These are phyloP conservation scores for Lamprologus sp. DNA, from an alignment of 2,113 vertebrate genomes.

Conservation along the genomic window DNA sequence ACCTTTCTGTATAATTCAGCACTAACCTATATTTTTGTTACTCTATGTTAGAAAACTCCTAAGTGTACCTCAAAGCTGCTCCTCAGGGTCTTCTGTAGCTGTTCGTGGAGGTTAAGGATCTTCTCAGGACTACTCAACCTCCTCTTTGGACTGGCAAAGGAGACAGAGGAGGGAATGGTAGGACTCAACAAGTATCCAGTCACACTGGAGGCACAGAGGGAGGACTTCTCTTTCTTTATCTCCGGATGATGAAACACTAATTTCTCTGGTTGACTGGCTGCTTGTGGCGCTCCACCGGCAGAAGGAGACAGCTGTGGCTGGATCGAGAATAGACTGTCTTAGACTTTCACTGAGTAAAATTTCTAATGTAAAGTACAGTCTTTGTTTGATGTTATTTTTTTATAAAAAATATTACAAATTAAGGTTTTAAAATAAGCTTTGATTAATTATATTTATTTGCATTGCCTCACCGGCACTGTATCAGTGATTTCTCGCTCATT, in stretches of 20 bases:
- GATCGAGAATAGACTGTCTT: not conserved
- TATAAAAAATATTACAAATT: not conserved
- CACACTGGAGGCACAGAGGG: not conserved
- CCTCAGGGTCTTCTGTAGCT: conserved; percentile 53
- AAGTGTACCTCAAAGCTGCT: conserved; percentile 55
- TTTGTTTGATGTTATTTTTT: not conserved
- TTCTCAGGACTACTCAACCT: conserved; percentile 57
- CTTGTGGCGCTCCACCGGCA: not conserved
- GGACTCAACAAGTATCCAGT: not conserved
- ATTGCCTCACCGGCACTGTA: conserved; percentile 4
- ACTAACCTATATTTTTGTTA: not conserved
- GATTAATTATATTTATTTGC: not conserved
- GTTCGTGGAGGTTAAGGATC: conserved; percentile 58
- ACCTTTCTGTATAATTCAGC: not conserved
- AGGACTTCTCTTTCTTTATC: not conserved
- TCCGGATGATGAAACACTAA: not conserved
- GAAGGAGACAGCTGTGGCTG: conserved; percentile 13
- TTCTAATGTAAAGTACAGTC: not conserved
- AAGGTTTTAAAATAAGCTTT: not conserved
- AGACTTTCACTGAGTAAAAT: not conserved
- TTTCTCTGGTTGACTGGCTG: not conserved
- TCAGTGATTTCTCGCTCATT: not conserved
- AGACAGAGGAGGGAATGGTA: fast-evolving
- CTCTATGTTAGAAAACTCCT: not conserved
- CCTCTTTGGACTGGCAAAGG: not conserved